phyloP scores from a whole-genome alignment of 2,797 vertebrate species.

The Pantherophis alleghaniensis region DNA sequence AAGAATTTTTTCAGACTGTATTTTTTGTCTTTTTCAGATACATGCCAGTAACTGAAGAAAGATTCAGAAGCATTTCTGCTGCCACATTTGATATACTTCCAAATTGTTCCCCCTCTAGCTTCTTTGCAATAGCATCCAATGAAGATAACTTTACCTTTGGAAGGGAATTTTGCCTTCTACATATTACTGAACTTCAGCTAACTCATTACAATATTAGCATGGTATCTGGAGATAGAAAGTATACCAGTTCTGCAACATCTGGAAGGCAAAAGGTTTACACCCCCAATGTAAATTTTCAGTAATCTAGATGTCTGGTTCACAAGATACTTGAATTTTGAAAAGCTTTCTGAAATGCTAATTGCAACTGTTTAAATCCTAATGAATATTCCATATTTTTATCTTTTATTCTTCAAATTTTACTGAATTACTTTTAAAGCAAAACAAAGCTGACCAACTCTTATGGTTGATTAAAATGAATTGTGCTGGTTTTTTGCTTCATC shows the following conservation, averaged over 20 bases:
- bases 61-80: not conserved
- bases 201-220: not conserved
- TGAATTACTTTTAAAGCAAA: slow-evolving; percentile 24
- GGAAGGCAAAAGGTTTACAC: not conserved
- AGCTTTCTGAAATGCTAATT: slow-evolving; percentile 1
- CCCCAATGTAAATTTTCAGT: not conserved
- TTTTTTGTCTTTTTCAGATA: not conserved
- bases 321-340: not conserved
- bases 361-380: slow-evolving; percentile 18
- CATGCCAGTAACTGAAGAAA: not conserved
- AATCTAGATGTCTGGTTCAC: not conserved
- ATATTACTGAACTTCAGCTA: not conserved
- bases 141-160: not conserved
- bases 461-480: slow-evolving; percentile 33
- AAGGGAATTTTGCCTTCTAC: not conserved
- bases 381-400: slow-evolving; percentile 1
- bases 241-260: not conserved
- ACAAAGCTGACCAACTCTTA: slow-evolving; percentile 28
- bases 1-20: not conserved
- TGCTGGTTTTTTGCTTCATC: not conserved
- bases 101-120: not conserved
- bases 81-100: not conserved
- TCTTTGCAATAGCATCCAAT: not conserved
- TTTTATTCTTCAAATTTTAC: slow-evolving; percentile 16
- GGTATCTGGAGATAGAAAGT: not conserved